These are phyloP conservation scores for Sinhomidia bicolor DNA, from an alignment of 2,888 invertebrate genomes.

Conservation along the genomic window DNA sequence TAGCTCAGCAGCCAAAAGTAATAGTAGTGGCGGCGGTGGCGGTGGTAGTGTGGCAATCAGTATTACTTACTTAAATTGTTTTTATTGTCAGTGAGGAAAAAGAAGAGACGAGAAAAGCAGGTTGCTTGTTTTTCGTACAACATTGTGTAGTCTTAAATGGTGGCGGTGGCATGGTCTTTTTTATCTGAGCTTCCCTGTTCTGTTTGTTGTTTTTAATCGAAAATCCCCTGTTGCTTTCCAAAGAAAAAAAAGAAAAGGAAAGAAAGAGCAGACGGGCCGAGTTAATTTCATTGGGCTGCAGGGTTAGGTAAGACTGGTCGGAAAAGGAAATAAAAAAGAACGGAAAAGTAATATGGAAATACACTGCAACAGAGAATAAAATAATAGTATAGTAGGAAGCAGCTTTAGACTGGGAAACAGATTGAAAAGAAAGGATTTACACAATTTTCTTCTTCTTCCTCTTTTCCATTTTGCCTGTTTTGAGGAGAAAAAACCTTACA, in stretches of 20 bases:
- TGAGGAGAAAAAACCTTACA: too few species aligned
- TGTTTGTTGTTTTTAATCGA: conserved; percentile 22
- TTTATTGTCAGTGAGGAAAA: conserved; percentile 51
- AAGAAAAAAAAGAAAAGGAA: neutral
- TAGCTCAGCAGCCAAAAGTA: neutral
- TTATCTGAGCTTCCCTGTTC: neutral
- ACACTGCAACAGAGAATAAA: too few species aligned
- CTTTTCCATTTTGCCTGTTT: neutral
- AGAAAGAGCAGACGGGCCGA: conserved; percentile 21
- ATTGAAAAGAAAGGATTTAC: conserved; percentile 40
- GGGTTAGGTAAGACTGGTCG: neutral
- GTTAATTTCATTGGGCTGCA: conserved; percentile 64
- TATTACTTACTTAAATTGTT: conserved; percentile 58
- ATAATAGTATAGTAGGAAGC: conserved; percentile 7
- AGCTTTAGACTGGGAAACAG: neutral
- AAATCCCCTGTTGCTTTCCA: conserved; percentile 68
- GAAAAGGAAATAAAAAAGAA: conserved; percentile 37
- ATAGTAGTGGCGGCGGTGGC: neutral
- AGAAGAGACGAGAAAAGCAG: conserved; percentile 3
- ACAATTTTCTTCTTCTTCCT: neutral
- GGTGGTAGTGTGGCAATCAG: conserved; percentile 36
- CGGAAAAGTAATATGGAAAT: neutral
- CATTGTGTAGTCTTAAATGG: neutral
- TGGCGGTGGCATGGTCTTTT: conserved; percentile 12
- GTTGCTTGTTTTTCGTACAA: neutral